Evolutionary conservation across 2,113 vertebrate genomes (phyloP), one percentile per base, ranked within the genome.

Genomic region (Myiozetetes cayanensis): DNA sequence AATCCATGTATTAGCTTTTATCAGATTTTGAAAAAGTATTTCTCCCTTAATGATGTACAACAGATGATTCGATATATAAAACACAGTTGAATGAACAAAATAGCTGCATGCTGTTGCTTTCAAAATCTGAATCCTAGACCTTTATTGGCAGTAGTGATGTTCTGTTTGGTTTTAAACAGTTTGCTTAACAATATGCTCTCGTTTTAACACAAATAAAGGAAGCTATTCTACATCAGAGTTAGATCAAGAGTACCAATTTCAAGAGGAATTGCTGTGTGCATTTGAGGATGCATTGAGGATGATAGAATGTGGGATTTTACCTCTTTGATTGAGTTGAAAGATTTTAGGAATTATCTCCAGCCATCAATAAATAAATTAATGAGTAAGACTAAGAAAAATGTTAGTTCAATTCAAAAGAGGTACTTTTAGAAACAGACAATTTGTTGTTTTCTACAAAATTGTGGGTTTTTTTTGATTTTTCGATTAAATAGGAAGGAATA

Each of bases 211-310:
- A 93, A 95, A 96, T 89, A 95, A 89, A 96, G 43, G 82, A 92
- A 95, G 89, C n/a, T 70, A 73, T 96, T 96, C 87, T 86, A 89
- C 76, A 91, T 94, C 68, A 94, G 75, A 94, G 93, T 97, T 97
- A 97, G 93, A 93, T 94, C 92, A 94, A 90, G 94, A 92, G 85
- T 90, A 92, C 96, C 82, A 93, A 21, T 97, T 97, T 96, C 80
- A 91, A 82, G 59, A 63, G 82, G 90, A 93, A 96, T 94, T 77
- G 58, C 94, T 95, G 13, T 50, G 53, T 92, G 14, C 83, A 18
- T 94, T 76, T 80, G 68, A 41, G 39, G 39, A 41, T 41, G 39
- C 39, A 41, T 74, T 91, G 92, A 87, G 92, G 77, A 27, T 74
- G 41, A 53, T 3, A 90, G 82, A 97, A 97, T 97, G 76, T 67